Conservation (phyloP, 2,888 invertebrate genomes). For the Lasioglossum villosulum region DNA sequence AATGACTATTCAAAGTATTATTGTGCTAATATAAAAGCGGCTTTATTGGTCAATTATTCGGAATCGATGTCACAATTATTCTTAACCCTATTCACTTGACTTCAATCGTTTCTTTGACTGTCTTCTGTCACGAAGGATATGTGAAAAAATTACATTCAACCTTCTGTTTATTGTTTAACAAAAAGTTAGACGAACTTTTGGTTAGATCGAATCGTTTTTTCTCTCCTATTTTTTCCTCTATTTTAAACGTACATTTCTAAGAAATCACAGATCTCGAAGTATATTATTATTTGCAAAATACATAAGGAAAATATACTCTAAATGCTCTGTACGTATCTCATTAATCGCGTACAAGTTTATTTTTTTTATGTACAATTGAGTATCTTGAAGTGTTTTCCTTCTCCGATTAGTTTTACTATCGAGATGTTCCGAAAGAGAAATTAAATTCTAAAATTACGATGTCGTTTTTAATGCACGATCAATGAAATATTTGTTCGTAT, state of each 20-base stretch:
- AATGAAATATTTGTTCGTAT: slow-evolving; percentile 54
- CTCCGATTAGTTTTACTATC: neutral
- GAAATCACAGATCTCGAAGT: slow-evolving; percentile 54
- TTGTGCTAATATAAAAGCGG: slow-evolving; percentile 79
- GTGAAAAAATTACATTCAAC: slow-evolving; percentile 17
- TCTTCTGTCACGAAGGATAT: slow-evolving; percentile 13
- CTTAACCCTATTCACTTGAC: slow-evolving; percentile 44
- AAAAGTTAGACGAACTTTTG: neutral
- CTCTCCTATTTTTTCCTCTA: neutral
- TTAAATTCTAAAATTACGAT: slow-evolving; percentile 17
- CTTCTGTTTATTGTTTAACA: slow-evolving; percentile 12
- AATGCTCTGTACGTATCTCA: slow-evolving; percentile 43
- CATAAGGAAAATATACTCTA: slow-evolving; percentile 58
- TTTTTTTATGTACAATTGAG: slow-evolving; percentile 50
- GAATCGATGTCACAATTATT: slow-evolving; percentile 60
- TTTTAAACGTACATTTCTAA: slow-evolving; percentile 37
- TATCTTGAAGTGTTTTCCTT: slow-evolving; percentile 22
- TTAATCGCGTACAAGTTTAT: slow-evolving; percentile 45
- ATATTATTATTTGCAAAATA: slow-evolving; percentile 42
- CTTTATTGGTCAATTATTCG: slow-evolving; percentile 76
- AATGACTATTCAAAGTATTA: slow-evolving; percentile 79
- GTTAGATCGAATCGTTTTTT: slow-evolving; percentile 16
- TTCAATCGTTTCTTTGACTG: slow-evolving; percentile 19
- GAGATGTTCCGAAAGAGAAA: slow-evolving; percentile 20
- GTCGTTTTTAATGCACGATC: slow-evolving; percentile 18